These are phyloP conservation scores for Lithobates pipiens DNA, from an alignment of 2,797 vertebrate species.

Conservation along the genomic window DNA sequence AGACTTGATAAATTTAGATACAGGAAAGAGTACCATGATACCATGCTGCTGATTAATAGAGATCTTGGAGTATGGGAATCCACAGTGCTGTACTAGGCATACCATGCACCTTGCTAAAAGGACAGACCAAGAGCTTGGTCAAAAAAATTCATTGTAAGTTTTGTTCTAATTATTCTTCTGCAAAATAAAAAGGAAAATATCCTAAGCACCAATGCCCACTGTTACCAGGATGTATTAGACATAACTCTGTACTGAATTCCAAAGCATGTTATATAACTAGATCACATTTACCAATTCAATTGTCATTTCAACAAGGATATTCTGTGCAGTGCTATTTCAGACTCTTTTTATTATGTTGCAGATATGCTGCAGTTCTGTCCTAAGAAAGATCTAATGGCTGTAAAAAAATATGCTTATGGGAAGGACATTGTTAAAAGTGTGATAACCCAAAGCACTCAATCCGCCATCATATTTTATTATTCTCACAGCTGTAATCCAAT, in stretches of 20 bases:
- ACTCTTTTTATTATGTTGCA: not conserved
- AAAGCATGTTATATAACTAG: not conserved
- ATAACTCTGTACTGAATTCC: not conserved
- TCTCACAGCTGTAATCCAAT: too few relatives aligned
- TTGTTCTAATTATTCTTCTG: not conserved
- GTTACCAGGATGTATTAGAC: not conserved
- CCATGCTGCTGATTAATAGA: constrained; percentile 1
- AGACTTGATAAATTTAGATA: constrained; percentile 3
- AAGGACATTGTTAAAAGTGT: too few relatives aligned
- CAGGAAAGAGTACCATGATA: not conserved
- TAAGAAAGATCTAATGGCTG: not conserved
- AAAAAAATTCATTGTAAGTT: not conserved
- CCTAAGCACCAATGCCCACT: not conserved
- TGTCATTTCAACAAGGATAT: not conserved
- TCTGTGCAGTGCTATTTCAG: not conserved
- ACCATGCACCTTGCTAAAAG: not conserved
- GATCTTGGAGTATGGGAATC: not conserved
- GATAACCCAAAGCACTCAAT: too few relatives aligned
- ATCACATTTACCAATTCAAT: not conserved
- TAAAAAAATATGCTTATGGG: not conserved
- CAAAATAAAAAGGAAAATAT: not conserved
- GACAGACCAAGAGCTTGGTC: not conserved
- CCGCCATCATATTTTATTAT: too few relatives aligned
- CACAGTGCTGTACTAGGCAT: not conserved
- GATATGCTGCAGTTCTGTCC: not conserved